Conservation (phyloP, 2,113 vertebrate species). For the Prochilodus magdalenae region DNA sequence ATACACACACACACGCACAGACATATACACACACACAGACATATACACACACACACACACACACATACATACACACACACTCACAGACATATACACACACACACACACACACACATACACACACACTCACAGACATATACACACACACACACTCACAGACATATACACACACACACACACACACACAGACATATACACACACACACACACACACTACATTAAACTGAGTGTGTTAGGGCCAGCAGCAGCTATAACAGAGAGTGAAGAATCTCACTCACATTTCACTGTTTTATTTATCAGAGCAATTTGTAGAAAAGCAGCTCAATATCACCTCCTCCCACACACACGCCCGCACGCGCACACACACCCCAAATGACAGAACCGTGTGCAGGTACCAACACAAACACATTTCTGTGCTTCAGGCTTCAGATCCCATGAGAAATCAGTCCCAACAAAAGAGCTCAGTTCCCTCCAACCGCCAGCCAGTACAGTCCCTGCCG, state of each 20-base stretch:
- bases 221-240: neutral
- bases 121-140: too few species aligned
- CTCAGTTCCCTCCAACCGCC: neutral
- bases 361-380: constrained; percentile 8
- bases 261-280: neutral
- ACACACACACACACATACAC: too few species aligned
- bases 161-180: too few species aligned
- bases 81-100: too few species aligned
- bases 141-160: too few species aligned
- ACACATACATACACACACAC: too few species aligned
- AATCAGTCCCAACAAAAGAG: neutral
- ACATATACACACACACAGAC: too few species aligned
- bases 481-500: neutral
- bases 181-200: constrained; percentile 29
- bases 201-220: constrained; percentile 19
- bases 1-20: too few species aligned
- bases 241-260: neutral
- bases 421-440: neutral
- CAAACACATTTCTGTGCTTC: constrained; percentile 7
- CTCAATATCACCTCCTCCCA: neutral
- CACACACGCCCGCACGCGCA: neutral
- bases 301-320: neutral
- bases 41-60: too few species aligned
- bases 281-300: constrained; percentile 25
- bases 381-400: neutral